Conservation (phyloP, 2,113 vertebrate genomes). For the Atherinomorus stipes region DNA sequence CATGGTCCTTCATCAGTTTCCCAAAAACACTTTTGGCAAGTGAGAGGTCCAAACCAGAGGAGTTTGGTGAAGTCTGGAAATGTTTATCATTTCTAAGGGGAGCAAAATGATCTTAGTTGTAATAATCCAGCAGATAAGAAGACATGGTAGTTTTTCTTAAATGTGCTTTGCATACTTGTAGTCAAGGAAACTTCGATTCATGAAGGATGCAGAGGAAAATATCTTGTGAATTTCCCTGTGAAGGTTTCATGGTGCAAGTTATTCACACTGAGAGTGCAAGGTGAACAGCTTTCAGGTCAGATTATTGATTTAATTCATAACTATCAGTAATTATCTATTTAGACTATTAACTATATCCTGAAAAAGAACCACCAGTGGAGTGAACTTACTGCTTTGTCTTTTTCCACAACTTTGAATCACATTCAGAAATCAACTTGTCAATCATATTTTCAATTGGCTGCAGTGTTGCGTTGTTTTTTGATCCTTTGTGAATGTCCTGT, state of each 20-base stretch:
- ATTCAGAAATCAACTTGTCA: constrained; percentile 54
- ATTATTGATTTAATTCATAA: neutral
- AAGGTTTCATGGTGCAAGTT: neutral
- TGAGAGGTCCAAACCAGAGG: constrained; percentile 64
- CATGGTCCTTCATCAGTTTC: constrained; percentile 49
- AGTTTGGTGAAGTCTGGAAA: constrained; percentile 59
- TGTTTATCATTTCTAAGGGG: constrained; percentile 65
- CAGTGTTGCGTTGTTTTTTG: neutral
- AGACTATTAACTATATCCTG: neutral
- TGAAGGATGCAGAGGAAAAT: constrained; percentile 66
- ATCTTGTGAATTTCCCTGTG: constrained; percentile 67
- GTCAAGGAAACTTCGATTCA: constrained; percentile 74
- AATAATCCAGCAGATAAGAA: accelerated
- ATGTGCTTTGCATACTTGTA: constrained; percentile 52
- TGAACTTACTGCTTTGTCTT: constrained; percentile 43
- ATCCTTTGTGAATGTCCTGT: constrained; percentile 11
- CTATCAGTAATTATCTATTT: neutral
- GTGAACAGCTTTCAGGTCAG: too few relatives aligned
- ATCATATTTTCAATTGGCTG: constrained; percentile 42
- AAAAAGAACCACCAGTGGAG: neutral
- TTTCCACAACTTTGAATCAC: constrained; percentile 41
- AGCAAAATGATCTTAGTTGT: neutral
- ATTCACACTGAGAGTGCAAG: neutral
- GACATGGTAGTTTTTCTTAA: neutral
- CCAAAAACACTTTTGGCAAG: constrained; percentile 52